Percentiles rank a stretch among this genome's conserved stretches.
These are phyloP conservation scores for Melieria crassipennis DNA, from an alignment of 2,888 invertebrate species.

Conservation along the genomic window DNA sequence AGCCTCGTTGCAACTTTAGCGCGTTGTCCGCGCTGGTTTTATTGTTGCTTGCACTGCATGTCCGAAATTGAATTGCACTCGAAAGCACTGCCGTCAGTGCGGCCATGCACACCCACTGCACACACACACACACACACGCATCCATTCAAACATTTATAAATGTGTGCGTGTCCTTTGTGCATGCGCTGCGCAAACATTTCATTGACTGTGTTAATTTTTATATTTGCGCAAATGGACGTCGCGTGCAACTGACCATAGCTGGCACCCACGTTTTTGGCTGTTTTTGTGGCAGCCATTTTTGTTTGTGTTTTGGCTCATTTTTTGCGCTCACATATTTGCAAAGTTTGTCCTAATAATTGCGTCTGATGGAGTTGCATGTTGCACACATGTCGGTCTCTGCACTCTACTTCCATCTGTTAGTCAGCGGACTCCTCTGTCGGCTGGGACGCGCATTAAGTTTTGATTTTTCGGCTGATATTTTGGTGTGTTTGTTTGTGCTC, in stretches of 20 bases:
- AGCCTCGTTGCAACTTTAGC: too few relatives aligned
- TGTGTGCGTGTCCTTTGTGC: conserved; percentile 42
- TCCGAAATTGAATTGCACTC: conserved; percentile 12
- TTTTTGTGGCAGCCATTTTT: conserved; percentile 38
- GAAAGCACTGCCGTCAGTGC: too few relatives aligned
- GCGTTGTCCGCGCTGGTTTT: neutral
- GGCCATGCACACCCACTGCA: too few relatives aligned
- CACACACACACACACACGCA: too few relatives aligned
- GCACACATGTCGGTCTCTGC: neutral
- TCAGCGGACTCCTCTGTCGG: neutral
- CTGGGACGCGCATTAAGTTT: neutral
- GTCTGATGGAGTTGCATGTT: conserved; percentile 34
- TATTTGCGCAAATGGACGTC: conserved; percentile 32
- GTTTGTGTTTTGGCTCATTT: conserved; percentile 5
- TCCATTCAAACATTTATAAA: neutral
- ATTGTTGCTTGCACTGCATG: neutral
- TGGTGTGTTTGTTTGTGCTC: too few relatives aligned
- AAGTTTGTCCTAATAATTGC: conserved; percentile 49
- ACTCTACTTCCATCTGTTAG: neutral
- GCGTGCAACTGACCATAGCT: neutral
- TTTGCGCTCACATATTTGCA: neutral
- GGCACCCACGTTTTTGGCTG: neutral
- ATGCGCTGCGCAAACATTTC: conserved; percentile 41
- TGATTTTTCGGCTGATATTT: neutral
- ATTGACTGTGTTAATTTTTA: conserved; percentile 50